Conservation (phyloP, 2,888 invertebrate species). For the Mimumesa dahlbomi region DNA sequence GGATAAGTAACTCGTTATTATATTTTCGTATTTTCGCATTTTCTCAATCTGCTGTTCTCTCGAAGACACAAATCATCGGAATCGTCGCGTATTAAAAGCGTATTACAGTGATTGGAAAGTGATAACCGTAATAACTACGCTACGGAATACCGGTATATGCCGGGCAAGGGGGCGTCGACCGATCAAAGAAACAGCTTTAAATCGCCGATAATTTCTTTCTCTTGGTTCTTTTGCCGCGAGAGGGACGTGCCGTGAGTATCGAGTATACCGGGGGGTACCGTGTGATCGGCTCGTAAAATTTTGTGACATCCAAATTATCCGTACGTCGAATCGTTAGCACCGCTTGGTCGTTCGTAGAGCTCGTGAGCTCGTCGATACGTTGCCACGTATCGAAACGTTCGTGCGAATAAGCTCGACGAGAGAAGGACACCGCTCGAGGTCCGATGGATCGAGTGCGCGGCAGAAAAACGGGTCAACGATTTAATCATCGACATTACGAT, state of each 20-base stretch:
- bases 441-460: no score
- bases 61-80: slow-evolving; percentile 58
- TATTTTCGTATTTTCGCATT: neutral
- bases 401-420: no score
- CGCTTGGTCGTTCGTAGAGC: no score
- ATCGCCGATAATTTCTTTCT: slow-evolving; percentile 63
- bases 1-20: no score
- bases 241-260: slow-evolving; percentile 44
- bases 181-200: slow-evolving; percentile 66
- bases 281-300: slow-evolving; percentile 53
- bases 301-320: slow-evolving; percentile 47
- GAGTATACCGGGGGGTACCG: slow-evolving; percentile 43
- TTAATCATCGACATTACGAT: no score
- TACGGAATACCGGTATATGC: slow-evolving; percentile 46
- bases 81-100: slow-evolving; percentile 65
- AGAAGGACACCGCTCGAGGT: no score
- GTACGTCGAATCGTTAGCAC: slow-evolving; percentile 14
- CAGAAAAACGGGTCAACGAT: neutral
- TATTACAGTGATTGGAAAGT: slow-evolving; percentile 63
- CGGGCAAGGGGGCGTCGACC: slow-evolving; percentile 63
- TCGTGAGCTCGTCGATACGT: no score
- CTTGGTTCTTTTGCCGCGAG: slow-evolving; percentile 5
- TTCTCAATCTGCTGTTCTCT: neutral
- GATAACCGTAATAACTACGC: slow-evolving; percentile 62
- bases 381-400: no score